phyloP scores from a whole-genome alignment of 2,797 vertebrate genomes.

The Acanthopagrus latus region DNA sequence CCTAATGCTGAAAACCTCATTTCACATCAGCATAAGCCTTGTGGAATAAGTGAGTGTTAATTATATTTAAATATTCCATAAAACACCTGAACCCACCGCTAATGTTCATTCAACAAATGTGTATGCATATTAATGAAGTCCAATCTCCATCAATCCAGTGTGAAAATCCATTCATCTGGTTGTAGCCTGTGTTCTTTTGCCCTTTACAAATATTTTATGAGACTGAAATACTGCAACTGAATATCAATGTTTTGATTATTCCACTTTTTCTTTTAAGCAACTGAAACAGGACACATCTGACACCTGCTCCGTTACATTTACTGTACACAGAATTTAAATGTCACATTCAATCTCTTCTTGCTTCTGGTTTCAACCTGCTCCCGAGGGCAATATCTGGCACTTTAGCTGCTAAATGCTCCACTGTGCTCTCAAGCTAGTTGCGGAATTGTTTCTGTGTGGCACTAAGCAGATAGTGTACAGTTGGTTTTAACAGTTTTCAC shows the following conservation, averaged over 20 bases:
- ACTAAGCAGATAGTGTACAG: background rate
- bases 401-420: slow-evolving; percentile 1
- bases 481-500: background rate
- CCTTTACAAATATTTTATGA: slow-evolving; percentile 40
- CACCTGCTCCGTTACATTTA: background rate
- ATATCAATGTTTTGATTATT: background rate
- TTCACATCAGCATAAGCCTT: slow-evolving; percentile 26
- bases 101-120: slow-evolving; percentile 46
- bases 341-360: background rate
- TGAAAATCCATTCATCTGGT: slow-evolving; percentile 40
- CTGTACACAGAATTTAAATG: slow-evolving; percentile 3
- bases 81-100: slow-evolving; percentile 55
- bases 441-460: too few species aligned
- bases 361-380: background rate
- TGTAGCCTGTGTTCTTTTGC: slow-evolving; percentile 38
- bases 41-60: slow-evolving; percentile 45
- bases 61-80: slow-evolving; percentile 48
- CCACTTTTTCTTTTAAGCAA: background rate
- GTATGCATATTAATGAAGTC: slow-evolving; percentile 42
- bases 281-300: background rate
- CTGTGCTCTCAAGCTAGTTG: background rate
- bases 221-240: slow-evolving; percentile 1
- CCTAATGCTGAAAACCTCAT: slow-evolving; percentile 20
- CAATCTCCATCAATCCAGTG: slow-evolving; percentile 22
- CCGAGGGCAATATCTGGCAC: background rate